Percentiles rank a stretch among this genome's conserved stretches.
phyloP scores from a whole-genome alignment of 92 coral and sea anemone genomes.

The Actinernus sp. region DNA sequence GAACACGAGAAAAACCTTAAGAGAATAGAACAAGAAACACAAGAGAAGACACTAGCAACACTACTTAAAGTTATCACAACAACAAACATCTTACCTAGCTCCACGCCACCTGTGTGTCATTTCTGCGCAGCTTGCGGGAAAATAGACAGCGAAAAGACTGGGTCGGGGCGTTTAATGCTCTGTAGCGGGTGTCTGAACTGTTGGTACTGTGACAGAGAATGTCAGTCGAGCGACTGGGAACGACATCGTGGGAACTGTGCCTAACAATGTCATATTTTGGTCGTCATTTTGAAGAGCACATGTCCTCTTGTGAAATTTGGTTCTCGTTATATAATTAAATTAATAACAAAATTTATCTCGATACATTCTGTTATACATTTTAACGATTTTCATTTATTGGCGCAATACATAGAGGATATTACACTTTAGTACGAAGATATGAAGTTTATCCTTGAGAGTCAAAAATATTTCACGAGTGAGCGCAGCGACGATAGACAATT shows the following conservation, averaged over 20 bases:
- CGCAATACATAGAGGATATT: not conserved
- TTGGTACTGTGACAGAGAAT: conserved; percentile 48
- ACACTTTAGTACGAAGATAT: too few species aligned
- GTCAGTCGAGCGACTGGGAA: conserved; percentile 54
- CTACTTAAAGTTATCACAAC: not conserved
- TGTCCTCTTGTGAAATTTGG: too few species aligned
- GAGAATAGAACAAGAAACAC: not conserved
- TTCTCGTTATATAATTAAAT: not conserved
- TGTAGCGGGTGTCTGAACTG: conserved; percentile 38
- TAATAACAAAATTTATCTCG: not conserved
- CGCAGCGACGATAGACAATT: too few species aligned
- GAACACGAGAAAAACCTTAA: not conserved
- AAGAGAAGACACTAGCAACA: not conserved
- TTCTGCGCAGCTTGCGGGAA: conserved; percentile 1
- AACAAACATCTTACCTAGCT: not conserved
- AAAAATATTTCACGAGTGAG: too few species aligned
- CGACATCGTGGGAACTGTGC: conserved; percentile 4
- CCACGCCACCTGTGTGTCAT: not conserved
- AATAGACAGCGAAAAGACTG: not conserved
- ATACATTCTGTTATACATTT: not conserved
- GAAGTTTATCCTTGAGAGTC: too few species aligned
- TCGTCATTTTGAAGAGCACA: too few species aligned
- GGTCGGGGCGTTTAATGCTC: conserved; percentile 7
- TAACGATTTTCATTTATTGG: not conserved
- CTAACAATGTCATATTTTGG: not conserved